A percentile compares a stretch with the other conserved stretches of the same genome.
These are phyloP conservation scores for Pyrgus malvae DNA, from an alignment of 2,888 invertebrate genomes.

Conservation along the genomic window DNA sequence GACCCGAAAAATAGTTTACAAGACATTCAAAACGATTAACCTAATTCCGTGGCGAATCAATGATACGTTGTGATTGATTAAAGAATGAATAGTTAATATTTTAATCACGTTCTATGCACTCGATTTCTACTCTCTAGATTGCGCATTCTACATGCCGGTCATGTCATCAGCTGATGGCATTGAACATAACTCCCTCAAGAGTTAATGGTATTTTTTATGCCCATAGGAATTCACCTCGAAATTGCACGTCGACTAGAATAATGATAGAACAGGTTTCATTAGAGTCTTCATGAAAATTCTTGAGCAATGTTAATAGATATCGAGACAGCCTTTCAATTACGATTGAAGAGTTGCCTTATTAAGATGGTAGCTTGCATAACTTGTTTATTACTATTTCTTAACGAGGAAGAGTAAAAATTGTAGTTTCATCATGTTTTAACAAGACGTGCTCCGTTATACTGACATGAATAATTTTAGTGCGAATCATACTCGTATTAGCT, in stretches of 20 bases:
- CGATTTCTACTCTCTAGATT: conserved; percentile 27
- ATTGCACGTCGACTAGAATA: conserved; percentile 24
- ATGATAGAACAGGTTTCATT: conserved; percentile 25
- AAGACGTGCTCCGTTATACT: neutral
- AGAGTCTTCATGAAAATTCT: conserved; percentile 14
- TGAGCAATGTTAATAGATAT: conserved; percentile 15
- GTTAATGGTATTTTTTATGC: conserved; percentile 25
- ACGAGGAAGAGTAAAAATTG: conserved; percentile 12
- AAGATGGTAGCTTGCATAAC: conserved; percentile 14
- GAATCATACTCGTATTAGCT: neutral
- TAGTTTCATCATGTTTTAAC: conserved; percentile 13
- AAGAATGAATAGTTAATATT: conserved; percentile 16
- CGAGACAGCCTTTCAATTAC: conserved; percentile 4
- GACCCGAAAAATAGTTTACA: conserved; percentile 8
- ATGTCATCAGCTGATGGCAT: conserved; percentile 17
- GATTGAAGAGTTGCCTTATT: conserved; percentile 7
- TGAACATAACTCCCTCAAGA: conserved; percentile 19
- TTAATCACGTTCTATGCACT: conserved; percentile 25
- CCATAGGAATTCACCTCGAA: conserved; percentile 27
- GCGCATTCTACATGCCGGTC: conserved; percentile 19
- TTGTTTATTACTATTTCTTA: conserved; percentile 2
- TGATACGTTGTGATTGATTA: conserved; percentile 22
- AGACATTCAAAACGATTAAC: conserved; percentile 13
- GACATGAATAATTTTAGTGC: conserved; percentile 1
- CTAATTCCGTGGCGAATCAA: conserved; percentile 19